Evolutionary conservation across 2,113 vertebrate species (phyloP).

Genomic region (Scolopax mira): DNA sequence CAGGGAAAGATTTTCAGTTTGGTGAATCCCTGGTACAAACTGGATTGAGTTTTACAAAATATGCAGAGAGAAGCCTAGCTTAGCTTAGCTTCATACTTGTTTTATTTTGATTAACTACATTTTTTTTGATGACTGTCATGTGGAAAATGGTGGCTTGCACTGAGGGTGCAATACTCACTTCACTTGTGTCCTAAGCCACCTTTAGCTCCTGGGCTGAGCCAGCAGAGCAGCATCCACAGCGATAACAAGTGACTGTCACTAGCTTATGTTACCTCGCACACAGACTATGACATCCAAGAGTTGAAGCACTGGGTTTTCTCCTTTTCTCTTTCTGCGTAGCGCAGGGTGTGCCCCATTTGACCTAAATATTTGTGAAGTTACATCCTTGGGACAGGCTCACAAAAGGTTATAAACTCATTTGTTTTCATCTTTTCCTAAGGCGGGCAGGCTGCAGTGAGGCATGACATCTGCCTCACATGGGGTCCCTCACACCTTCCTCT

Average conservation of each 20-base stretch:
- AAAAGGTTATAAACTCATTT: slow-evolving; percentile 75
- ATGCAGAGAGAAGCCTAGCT: neutral
- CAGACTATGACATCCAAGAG: neutral
- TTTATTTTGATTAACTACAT: neutral
- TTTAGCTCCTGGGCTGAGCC: neutral
- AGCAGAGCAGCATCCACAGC: rapidly evolving
- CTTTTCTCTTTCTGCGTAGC: slow-evolving; percentile 1
- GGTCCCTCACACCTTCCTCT: slow-evolving; percentile 39
- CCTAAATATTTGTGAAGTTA: slow-evolving; percentile 69
- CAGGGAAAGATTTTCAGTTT: neutral
- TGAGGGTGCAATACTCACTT: neutral
- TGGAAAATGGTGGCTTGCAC: neutral
- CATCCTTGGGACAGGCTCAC: slow-evolving; percentile 65
- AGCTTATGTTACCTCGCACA: neutral
- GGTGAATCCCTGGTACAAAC: neutral
- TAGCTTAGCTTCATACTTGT: neutral
- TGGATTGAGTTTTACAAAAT: neutral
- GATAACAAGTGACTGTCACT: neutral
- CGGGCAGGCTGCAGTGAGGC: neutral
- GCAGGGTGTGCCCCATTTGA: slow-evolving; percentile 58
- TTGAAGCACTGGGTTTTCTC: neutral
- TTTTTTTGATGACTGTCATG: neutral
- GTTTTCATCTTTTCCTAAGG: slow-evolving; percentile 37
- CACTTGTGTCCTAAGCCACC: neutral
- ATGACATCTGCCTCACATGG: neutral